Evolutionary conservation across 2,888 invertebrate species (phyloP).

Genomic region (Leptinotarsa juncta): DNA sequence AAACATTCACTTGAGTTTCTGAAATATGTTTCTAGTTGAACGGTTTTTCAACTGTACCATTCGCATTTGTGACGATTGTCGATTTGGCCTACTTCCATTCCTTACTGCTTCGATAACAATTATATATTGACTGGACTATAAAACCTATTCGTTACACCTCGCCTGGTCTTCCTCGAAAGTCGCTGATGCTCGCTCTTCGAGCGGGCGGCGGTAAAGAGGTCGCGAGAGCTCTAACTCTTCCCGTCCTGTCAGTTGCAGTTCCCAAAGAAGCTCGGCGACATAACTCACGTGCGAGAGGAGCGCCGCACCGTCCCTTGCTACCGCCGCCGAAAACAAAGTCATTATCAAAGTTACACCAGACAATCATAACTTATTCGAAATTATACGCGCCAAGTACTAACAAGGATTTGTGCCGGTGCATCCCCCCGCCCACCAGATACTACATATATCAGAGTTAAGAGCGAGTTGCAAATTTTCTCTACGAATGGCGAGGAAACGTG

Average conservation of each 20-base stretch:
- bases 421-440: conserved; percentile 40
- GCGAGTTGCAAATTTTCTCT: conserved; percentile 45
- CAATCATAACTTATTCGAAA: conserved; percentile 58
- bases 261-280: conserved; percentile 34
- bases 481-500: conserved; percentile 26
- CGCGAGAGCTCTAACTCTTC: conserved; percentile 37
- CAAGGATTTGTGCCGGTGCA: conserved; percentile 49
- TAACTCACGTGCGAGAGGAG: conserved; percentile 30
- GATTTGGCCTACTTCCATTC: too few species aligned
- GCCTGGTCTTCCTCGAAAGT: background rate
- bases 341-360: conserved; percentile 58
- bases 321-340: conserved; percentile 56
- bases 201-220: conserved; percentile 11
- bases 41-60: too few species aligned
- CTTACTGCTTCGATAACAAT: too few species aligned
- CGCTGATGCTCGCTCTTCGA: background rate
- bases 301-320: conserved; percentile 25
- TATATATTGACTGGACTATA: too few species aligned
- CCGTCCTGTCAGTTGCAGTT: conserved; percentile 41
- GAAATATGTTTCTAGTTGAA: too few species aligned
- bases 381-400: conserved; percentile 53
- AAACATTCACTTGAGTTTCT: too few species aligned
- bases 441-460: conserved; percentile 46
- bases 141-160: too few species aligned
- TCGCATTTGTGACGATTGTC: too few species aligned